Evolutionary conservation across 2,888 invertebrate genomes (phyloP), one percentile per base, ranked within the genome.

Genomic region (Achlya flavicornis): DNA sequence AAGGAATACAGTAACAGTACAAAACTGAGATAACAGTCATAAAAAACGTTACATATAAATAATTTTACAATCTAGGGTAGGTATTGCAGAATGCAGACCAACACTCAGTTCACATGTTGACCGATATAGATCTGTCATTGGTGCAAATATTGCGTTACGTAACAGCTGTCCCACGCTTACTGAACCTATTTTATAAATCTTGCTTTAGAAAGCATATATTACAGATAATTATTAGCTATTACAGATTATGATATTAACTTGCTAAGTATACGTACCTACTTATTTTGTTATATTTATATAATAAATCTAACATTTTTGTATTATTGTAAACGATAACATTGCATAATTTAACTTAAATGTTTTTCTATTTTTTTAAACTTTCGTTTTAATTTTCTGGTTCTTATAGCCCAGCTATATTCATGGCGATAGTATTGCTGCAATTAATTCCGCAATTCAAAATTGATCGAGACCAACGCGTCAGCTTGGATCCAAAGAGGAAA

Each of bases 61-160:
- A 43, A 2, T 14, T 43, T 43, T 14, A 14, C 48, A 16, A 16
- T 43, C 32, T 62, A 60, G 32, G 8, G 46, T 67, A 73, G 64
- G 66, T 73, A 75, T 77, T 75, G 73, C 71, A 70, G 65, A 74
- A 75, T 65, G 48, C 61, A 41, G 61, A 64, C 12, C 64, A 67
- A 61, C 33, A 64, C 63, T 68, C 57, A 64, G 43, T 66, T 64
- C 63, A 67, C 66, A 66, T 69, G 63, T 63, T 64, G 63, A 68
- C 70, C 75, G 72, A 74, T 75, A 74, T 78, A 73, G 68, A 72
- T 77, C 75, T 71, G 64, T 71, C 65, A 70, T 64, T 64, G 64
- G 66, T 14, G 61, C 16, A 58, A 32, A 58, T 53, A 53, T 19
- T 19, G 53, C 53, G 41, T 60, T 26, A 26, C 41, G 60, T 60